phyloP scores from a whole-genome alignment of 30 jellyfish, hydroid and myxozoan genomes.

The Clytia hemisphaerica region DNA sequence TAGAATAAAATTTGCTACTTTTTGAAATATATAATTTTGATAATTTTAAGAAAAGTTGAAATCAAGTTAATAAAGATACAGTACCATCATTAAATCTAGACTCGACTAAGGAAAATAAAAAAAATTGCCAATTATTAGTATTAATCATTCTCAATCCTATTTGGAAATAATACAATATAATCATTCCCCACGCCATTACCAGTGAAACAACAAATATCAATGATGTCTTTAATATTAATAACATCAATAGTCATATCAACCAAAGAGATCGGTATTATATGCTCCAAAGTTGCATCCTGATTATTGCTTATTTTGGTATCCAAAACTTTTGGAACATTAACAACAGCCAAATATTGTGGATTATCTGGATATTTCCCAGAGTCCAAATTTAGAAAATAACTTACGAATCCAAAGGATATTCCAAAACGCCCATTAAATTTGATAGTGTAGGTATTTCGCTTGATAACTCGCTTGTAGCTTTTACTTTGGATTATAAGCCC shows the following conservation, averaged over 20 bases:
- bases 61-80: too few species aligned
- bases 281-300: not conserved
- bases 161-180: not conserved
- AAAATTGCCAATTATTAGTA: not conserved
- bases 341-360: not conserved
- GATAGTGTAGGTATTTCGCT: not conserved
- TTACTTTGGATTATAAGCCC: not conserved
- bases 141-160: not conserved
- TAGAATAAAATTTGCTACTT: too few species aligned
- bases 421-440: not conserved
- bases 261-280: not conserved
- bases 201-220: conserved; percentile 1
- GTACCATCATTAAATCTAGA: too few species aligned
- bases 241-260: not conserved
- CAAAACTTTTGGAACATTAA: not conserved
- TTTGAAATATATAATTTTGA: too few species aligned
- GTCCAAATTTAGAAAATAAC: not conserved
- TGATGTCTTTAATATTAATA: not conserved
- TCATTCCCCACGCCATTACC: not conserved
- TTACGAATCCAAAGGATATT: not conserved
- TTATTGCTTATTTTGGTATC: not conserved
- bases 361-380: not conserved
- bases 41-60: too few species aligned
- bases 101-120: too few species aligned
- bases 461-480: not conserved